Conservation (phyloP, 2,797 vertebrate species). For the Hoplostethus mediterraneus region DNA sequence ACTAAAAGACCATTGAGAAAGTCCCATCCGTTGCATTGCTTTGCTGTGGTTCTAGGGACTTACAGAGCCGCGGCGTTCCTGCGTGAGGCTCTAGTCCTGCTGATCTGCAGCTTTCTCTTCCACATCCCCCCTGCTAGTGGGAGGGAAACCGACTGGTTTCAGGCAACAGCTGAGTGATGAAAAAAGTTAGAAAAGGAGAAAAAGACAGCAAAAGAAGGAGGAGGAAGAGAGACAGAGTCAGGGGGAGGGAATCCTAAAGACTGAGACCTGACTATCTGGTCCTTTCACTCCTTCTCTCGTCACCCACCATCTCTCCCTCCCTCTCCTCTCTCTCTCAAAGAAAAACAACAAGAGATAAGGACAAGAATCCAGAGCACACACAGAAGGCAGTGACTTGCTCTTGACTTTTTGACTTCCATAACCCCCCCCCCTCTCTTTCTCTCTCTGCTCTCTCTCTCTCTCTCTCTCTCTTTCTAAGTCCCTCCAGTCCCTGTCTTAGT, state of each 20-base stretch:
- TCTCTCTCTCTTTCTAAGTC: too few species aligned
- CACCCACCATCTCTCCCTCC: conserved; percentile 15
- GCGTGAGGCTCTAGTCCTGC: conserved; percentile 54
- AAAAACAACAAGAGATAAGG: background rate
- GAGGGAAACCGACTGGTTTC: conserved; percentile 49
- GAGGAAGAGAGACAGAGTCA: background rate
- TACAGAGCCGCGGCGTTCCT: conserved; percentile 62
- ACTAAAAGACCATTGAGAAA: background rate
- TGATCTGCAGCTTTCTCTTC: conserved; percentile 76
- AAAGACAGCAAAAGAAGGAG: background rate
- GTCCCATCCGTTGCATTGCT: background rate
- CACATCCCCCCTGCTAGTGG: conserved; percentile 71
- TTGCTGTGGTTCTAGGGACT: conserved; percentile 40
- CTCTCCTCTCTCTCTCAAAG: background rate
- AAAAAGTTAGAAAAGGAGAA: conserved; percentile 3
- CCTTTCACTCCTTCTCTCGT: conserved; percentile 58
- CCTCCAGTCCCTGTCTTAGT: too few species aligned
- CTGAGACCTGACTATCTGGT: conserved; percentile 76
- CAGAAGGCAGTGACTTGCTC: too few species aligned
- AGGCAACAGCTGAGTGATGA: conserved; percentile 29
- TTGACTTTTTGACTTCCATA: too few species aligned
- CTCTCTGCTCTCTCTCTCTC: too few species aligned
- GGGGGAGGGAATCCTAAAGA: conserved; percentile 42
- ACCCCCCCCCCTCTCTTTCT: too few species aligned
- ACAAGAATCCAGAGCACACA: background rate